Conservation (phyloP, 1,140 invertebrate genomes). For the Leucophenga varia region DNA sequence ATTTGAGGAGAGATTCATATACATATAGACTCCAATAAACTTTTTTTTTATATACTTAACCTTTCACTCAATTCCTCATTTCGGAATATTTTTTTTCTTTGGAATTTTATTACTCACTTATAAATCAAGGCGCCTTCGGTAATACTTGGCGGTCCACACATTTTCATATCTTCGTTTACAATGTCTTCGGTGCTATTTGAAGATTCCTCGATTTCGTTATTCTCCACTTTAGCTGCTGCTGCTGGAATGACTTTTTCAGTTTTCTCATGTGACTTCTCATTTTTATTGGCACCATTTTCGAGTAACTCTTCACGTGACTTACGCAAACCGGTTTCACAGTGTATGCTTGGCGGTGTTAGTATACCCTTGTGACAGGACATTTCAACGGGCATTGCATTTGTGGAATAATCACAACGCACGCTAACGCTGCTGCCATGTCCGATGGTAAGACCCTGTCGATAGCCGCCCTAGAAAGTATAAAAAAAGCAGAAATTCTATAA, state of each 20-base stretch:
- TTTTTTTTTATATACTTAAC: too few species aligned
- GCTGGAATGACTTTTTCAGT: neutral
- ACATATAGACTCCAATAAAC: too few species aligned
- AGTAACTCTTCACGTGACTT: constrained; percentile 43
- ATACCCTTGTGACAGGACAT: constrained; percentile 70
- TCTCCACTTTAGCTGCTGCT: constrained; percentile 19
- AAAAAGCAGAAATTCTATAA: neutral
- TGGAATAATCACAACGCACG: constrained; percentile 65
- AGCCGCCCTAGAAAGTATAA: constrained; percentile 60
- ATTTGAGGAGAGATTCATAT: too few species aligned
- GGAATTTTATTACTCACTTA: constrained; percentile 40
- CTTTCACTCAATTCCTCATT: too few species aligned
- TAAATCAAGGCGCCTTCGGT: constrained; percentile 47
- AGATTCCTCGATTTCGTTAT: constrained; percentile 58
- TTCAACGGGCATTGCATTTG: constrained; percentile 48
- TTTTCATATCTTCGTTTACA: constrained; percentile 38
- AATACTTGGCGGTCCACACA: constrained; percentile 47
- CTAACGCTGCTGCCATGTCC: constrained; percentile 72
- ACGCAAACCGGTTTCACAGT: constrained; percentile 57
- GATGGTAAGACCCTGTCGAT: constrained; percentile 74
- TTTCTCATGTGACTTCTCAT: constrained; percentile 14
- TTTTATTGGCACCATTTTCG: constrained; percentile 18
- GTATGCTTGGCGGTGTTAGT: constrained; percentile 62
- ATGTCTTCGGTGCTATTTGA: constrained; percentile 44
- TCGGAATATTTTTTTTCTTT: too few species aligned